A percentile compares a stretch with the other conserved stretches of the same genome.
Evolutionary conservation across 2,888 invertebrate species (phyloP).

Genomic region (Eudasyphora cyanicolor): DNA sequence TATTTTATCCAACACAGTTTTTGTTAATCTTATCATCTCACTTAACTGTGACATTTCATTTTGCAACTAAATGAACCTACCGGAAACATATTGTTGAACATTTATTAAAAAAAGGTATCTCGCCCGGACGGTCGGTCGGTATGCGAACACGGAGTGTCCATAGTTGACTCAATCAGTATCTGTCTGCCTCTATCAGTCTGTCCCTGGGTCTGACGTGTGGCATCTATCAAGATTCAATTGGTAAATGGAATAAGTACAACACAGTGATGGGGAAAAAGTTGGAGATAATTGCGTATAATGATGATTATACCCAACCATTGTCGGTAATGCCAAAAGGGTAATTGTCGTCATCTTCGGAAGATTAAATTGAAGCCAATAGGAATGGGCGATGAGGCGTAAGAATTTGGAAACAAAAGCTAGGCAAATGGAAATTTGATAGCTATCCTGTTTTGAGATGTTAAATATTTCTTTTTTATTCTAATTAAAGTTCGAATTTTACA

Average conservation of each 20-base stretch:
- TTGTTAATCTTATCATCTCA: constrained; percentile 43
- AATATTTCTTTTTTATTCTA: too few species aligned
- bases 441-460: too few species aligned
- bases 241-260: constrained; percentile 9
- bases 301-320: constrained; percentile 46
- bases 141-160: constrained; percentile 21
- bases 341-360: not conserved
- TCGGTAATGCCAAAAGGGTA: constrained; percentile 27
- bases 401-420: constrained; percentile 1
- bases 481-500: too few species aligned
- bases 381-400: not conserved
- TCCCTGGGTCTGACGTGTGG: constrained; percentile 16
- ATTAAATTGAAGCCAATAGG: not conserved
- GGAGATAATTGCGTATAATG: constrained; percentile 38
- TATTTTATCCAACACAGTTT: constrained; percentile 11
- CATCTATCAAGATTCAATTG: constrained; percentile 32
- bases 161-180: not conserved
- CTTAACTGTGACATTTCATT: constrained; percentile 33
- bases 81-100: constrained; percentile 52
- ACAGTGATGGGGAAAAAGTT: not conserved
- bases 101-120: constrained; percentile 53
- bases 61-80: constrained; percentile 48
- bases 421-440: not conserved
- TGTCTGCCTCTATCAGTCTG: constrained; percentile 31
- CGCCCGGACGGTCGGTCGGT: too few species aligned